Conservation (phyloP, 2,113 vertebrate species). For the Copsychus sechellarum region DNA sequence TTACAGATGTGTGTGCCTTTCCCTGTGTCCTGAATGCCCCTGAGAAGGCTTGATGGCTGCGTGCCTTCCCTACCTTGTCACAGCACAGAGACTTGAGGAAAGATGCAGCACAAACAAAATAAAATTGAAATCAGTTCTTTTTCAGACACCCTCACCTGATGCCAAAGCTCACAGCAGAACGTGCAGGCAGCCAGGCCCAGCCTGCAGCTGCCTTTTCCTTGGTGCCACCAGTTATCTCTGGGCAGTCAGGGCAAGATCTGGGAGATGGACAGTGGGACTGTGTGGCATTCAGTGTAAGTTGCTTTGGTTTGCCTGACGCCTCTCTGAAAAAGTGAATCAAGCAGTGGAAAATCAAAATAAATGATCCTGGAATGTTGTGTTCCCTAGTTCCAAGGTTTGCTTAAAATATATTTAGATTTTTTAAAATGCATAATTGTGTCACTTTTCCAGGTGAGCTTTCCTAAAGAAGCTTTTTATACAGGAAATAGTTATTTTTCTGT, state of each 20-base stretch:
- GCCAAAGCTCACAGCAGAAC: not conserved
- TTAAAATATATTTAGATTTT: not conserved
- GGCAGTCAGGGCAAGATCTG: not conserved
- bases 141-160: not conserved
- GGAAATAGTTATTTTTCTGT: not conserved
- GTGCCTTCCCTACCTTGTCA: not conserved
- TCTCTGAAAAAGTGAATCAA: not conserved
- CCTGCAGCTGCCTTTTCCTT: not conserved
- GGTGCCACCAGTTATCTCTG: not conserved
- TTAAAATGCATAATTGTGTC: not conserved
- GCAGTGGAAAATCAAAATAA: not conserved
- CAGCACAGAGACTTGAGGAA: not conserved
- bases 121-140: not conserved
- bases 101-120: not conserved
- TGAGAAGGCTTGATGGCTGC: not conserved
- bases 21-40: not conserved
- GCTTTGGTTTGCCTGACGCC: not conserved
- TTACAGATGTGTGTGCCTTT: slow-evolving; percentile 50
- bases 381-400: not conserved
- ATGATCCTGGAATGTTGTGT: not conserved
- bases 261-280: not conserved
- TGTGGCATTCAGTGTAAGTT: not conserved
- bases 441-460: not conserved
- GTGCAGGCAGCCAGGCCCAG: not conserved
- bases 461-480: not conserved